Evolutionary conservation across 64 coral and sea anemone genomes (phyloP), one percentile per base, ranked within the genome.

Genomic region (Dendrophyllia cribrosa): DNA sequence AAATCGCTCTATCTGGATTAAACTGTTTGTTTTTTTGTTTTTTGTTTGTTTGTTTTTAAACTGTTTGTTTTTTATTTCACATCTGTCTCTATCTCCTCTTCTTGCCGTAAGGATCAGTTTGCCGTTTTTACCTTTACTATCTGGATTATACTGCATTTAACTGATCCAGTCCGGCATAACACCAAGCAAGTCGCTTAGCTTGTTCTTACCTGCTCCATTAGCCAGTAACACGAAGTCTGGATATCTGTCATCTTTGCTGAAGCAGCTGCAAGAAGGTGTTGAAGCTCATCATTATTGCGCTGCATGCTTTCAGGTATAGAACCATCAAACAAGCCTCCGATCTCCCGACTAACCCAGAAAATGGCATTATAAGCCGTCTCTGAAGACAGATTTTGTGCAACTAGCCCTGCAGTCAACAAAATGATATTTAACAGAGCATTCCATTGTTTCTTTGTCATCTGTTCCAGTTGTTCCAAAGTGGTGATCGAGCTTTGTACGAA

Each of bases 331-430:
- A 75, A 1, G 45, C 19, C 17, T 6, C 46, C 6, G 19, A 75
- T 7, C 15, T 75, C 72, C 46, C 45, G 16, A 16, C 10, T 75
- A 3, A 75, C 72, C 4, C 72, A 19, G 20, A 9, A 7, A 51
- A 75, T 13, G 3, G 72, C 72, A 6, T 50, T 49, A 50, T 49
- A 75, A 47, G 46, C 43, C 13, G 43, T 44, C 16, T 20, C 45
- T 75, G 72, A 75, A 45, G 44, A 50, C 45, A 75, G 6, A 15
- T 19, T 75, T 75, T 75, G 72, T 15, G 45, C 72, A 75, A 75
- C 46, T 17, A 75, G 72, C 43, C 46, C 43, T n/a, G 72, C 72
- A 51, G 72, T 51, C 34, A 44, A 75, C 45, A 75, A 49, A 75
- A 75, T 75, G 17, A 17, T 20, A 49, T 51, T 43, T 7, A 75